Evolutionary conservation across 2,797 vertebrate species (phyloP).

Genomic region (Aulostomus chinensis): DNA sequence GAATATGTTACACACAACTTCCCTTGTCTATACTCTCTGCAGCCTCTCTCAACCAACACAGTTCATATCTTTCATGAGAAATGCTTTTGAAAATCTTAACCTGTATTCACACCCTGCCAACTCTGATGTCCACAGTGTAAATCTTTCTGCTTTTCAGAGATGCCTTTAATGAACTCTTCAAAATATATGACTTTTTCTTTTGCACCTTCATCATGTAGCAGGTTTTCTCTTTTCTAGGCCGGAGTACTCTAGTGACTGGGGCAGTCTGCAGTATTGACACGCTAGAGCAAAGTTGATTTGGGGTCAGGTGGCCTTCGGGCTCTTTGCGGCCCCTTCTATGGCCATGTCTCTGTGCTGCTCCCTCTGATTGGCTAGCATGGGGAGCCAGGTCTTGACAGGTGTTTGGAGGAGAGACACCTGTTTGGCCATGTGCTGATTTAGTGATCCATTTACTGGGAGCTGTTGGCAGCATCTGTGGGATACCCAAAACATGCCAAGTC

Average conservation of each 20-base stretch:
- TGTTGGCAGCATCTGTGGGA: conserved; percentile 73
- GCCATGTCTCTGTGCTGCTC: conserved; percentile 53
- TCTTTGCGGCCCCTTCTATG: conserved; percentile 69
- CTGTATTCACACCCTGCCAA: conserved; percentile 47
- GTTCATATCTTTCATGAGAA: conserved; percentile 60
- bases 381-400: conserved; percentile 76
- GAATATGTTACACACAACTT: conserved; percentile 83
- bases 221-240: conserved; percentile 35
- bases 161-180: conserved; percentile 22
- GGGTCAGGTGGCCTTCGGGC: conserved; percentile 66
- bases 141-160: conserved; percentile 39
- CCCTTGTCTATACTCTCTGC: conserved; percentile 63
- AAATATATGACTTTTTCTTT: not conserved
- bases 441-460: conserved; percentile 82
- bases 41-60: conserved; percentile 56
- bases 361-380: conserved; percentile 68
- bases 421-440: conserved; percentile 84
- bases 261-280: conserved; percentile 11
- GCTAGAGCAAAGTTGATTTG: conserved; percentile 42
- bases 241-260: conserved; percentile 12
- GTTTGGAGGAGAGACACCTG: conserved; percentile 81
- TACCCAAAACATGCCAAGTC: conserved; percentile 71
- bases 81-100: conserved; percentile 44
- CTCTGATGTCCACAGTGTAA: conserved; percentile 31
- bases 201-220: not conserved